Evolutionary conservation across 2,113 vertebrate genomes (phyloP).

Genomic region (Tetrao urogallus): DNA sequence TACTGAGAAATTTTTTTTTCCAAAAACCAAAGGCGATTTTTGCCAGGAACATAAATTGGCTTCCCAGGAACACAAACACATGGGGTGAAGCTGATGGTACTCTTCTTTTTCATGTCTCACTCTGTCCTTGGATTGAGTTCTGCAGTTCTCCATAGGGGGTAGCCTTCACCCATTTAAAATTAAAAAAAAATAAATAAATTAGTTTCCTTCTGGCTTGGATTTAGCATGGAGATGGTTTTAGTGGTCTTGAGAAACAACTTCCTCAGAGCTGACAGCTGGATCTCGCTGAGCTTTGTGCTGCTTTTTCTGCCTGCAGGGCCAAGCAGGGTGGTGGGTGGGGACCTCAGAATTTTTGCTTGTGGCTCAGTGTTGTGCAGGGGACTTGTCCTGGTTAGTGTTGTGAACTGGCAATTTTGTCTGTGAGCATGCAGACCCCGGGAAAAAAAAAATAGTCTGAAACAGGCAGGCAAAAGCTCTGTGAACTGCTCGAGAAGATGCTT

Average conservation of each 20-base stretch:
- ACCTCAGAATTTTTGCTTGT: background rate
- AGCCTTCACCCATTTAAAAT: background rate
- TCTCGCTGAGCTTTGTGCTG: background rate
- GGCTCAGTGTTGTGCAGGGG: background rate
- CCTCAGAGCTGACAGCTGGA: background rate
- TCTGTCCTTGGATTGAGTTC: background rate
- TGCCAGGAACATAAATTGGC: background rate
- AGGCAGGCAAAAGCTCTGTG: background rate
- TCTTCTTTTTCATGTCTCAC: background rate
- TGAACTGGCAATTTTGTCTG: background rate
- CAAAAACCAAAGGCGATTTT: background rate
- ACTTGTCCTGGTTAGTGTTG: background rate
- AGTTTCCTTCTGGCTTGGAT: background rate
- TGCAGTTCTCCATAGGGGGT: background rate
- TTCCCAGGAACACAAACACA: background rate
- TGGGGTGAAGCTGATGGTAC: background rate
- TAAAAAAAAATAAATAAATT: background rate
- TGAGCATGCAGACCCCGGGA: background rate
- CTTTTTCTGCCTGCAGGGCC: background rate
- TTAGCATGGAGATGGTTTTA: background rate
- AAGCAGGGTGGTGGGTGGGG: background rate
- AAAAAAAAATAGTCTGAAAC: background rate
- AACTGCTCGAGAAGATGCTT: background rate
- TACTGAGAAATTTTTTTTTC: background rate
- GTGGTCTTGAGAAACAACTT: background rate